Evolutionary conservation across 1,140 invertebrate species (phyloP).

Genomic region (Contarinia nasturtii): DNA sequence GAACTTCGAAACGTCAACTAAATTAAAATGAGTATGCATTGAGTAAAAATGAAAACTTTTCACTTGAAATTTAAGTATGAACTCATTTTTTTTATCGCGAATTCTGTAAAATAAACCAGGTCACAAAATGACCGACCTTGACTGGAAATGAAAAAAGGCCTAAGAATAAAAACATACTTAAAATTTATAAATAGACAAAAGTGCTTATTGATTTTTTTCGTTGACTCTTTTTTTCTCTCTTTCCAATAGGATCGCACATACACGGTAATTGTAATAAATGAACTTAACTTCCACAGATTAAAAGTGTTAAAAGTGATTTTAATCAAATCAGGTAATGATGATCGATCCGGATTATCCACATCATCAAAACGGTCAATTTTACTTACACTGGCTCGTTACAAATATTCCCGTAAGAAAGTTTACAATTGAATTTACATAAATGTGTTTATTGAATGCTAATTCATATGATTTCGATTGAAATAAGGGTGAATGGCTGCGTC

Average conservation of each 20-base stretch:
- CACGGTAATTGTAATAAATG: no score
- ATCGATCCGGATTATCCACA: background rate
- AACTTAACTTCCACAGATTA: no score
- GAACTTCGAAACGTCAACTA: no score
- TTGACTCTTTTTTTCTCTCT: background rate
- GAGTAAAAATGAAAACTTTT: no score
- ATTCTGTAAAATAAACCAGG: no score
- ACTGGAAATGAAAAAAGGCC: no score
- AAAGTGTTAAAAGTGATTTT: no score
- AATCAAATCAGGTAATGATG: no score
- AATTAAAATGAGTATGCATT: no score
- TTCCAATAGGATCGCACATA: background rate
- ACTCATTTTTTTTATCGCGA: no score
- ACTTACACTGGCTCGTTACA: background rate
- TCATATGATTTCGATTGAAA: background rate
- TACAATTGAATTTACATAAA: background rate
- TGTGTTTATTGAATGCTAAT: background rate
- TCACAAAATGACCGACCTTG: no score
- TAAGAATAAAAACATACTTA: background rate
- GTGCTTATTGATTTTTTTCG: background rate
- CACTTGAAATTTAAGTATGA: no score
- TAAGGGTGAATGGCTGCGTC: background rate
- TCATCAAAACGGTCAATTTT: background rate
- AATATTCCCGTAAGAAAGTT: background rate
- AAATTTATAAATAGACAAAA: background rate